Evolutionary conservation across 2,888 invertebrate species (phyloP).

Genomic region (Limnephilus lunatus): DNA sequence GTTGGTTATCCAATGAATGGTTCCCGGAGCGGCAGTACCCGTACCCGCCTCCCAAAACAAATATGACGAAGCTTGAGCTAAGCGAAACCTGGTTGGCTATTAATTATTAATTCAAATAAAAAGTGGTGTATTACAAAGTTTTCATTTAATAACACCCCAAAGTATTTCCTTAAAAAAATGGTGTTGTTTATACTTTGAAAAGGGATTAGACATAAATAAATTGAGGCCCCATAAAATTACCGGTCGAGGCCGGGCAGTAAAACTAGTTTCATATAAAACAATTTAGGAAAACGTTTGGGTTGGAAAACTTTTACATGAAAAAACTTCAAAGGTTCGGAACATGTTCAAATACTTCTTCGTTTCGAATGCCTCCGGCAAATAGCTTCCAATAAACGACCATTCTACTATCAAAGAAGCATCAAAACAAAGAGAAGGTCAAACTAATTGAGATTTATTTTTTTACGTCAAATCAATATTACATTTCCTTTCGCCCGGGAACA

Average conservation of each 20-base stretch:
- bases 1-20: too few relatives aligned
- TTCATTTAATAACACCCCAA: too few relatives aligned
- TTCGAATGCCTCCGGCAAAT: not conserved
- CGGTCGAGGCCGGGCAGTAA: not conserved
- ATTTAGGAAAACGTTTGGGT: not conserved
- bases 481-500: not conserved
- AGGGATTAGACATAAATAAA: not conserved
- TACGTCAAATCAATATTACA: not conserved
- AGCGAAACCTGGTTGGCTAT: too few relatives aligned
- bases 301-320: not conserved
- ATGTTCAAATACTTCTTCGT: not conserved
- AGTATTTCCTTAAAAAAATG: too few relatives aligned
- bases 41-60: too few relatives aligned
- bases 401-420: not conserved
- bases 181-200: too few relatives aligned
- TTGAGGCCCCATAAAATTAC: not conserved
- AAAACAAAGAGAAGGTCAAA: not conserved
- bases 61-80: too few relatives aligned
- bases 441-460: not conserved
- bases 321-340: not conserved
- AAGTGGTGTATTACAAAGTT: too few relatives aligned
- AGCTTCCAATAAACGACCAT: not conserved
- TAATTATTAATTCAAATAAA: too few relatives aligned
- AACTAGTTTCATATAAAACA: not conserved
- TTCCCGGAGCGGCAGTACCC: too few relatives aligned